Conservation (phyloP, 2,888 invertebrate genomes). For the Ennomos quercinarius region DNA sequence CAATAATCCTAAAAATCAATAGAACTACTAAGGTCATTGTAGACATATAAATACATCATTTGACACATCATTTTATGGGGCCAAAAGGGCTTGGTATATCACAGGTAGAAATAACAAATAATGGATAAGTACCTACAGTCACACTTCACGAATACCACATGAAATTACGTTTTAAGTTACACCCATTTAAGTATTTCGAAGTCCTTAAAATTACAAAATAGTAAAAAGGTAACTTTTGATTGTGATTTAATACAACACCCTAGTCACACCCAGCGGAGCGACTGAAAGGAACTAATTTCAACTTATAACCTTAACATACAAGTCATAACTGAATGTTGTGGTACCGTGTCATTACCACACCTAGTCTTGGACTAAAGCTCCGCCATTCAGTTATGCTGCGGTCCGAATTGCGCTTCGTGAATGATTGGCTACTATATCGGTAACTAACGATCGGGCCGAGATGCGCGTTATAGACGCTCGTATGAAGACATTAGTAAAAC, state of each 20-base stretch:
- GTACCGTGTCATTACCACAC: background rate
- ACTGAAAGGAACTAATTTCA: constrained; percentile 5
- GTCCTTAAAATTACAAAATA: constrained; percentile 25
- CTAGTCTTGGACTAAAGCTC: constrained; percentile 2
- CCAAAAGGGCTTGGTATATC: constrained; percentile 43
- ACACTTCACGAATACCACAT: constrained; percentile 30
- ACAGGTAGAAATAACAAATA: constrained; percentile 41
- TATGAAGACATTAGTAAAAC: too few species aligned
- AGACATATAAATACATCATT: constrained; percentile 36
- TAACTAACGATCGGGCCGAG: too few species aligned
- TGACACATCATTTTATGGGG: constrained; percentile 43
- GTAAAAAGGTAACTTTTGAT: constrained; percentile 39
- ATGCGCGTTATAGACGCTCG: too few species aligned
- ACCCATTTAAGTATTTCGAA: constrained; percentile 21
- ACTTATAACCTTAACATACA: constrained; percentile 3
- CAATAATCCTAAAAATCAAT: constrained; percentile 20
- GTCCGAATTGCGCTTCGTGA: too few species aligned
- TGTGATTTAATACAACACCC: constrained; percentile 25
- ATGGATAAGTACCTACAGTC: constrained; percentile 40
- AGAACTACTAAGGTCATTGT: constrained; percentile 23
- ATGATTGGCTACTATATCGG: too few species aligned
- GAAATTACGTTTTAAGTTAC: constrained; percentile 22
- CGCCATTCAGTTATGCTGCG: background rate
- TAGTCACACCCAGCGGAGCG: constrained; percentile 16
- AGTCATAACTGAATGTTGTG: background rate